Percentiles rank a stretch among this genome's conserved stretches.
Evolutionary conservation across 2,797 vertebrate species (phyloP).

Genomic region (Hafferia zeledoni): DNA sequence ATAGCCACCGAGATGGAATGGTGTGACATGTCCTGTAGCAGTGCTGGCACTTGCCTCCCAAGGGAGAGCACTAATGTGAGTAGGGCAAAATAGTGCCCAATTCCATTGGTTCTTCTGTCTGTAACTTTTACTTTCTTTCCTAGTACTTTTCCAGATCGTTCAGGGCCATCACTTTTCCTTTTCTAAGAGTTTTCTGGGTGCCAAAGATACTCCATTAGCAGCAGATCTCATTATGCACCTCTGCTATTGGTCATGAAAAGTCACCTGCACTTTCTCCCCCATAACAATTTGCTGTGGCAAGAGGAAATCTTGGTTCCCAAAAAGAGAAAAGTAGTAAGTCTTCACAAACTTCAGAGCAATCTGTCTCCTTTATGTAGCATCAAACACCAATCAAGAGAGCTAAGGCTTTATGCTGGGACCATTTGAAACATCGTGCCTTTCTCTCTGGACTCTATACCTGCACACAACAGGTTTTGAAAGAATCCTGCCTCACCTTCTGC

Average conservation of each 20-base stretch:
- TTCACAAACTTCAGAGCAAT: not conserved
- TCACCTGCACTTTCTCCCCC: not conserved
- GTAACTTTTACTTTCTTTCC: not conserved
- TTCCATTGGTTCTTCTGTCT: accelerated
- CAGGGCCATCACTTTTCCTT: not conserved
- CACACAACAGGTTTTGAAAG: not conserved
- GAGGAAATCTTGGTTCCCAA: not conserved
- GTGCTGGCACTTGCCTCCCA: not conserved
- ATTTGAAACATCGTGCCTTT: not conserved
- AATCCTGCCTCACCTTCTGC: not conserved
- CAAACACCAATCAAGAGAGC: not conserved
- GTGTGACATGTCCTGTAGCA: not conserved
- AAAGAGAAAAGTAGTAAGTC: not conserved
- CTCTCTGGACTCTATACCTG: not conserved
- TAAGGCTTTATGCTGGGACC: not conserved
- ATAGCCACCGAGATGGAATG: not conserved
- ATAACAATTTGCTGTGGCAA: not conserved
- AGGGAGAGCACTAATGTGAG: not conserved
- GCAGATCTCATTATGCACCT: not conserved
- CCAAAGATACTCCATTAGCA: not conserved
- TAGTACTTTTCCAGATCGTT: accelerated
- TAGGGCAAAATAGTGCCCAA: not conserved
- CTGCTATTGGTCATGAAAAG: not conserved
- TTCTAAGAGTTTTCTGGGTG: not conserved
- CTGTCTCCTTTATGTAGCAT: not conserved